Conservation (phyloP, 2,797 vertebrate genomes). For the Chelon auratus region DNA sequence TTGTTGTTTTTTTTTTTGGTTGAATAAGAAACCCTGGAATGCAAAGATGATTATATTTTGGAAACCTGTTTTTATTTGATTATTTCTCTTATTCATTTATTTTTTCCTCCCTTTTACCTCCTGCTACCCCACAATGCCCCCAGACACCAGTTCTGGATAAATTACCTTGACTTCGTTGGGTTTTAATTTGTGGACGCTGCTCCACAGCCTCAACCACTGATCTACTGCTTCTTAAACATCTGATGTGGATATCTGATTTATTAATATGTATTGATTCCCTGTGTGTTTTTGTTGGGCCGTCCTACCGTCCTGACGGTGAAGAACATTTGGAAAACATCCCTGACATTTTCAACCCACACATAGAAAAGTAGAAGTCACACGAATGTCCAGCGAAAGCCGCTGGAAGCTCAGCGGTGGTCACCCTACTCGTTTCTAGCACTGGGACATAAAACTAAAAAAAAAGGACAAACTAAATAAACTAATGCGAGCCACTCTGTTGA, state of each 20-base stretch:
- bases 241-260: slow-evolving; percentile 11
- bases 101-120: neutral
- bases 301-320: neutral
- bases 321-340: neutral
- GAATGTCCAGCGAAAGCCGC: slow-evolving; percentile 17
- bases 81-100: neutral
- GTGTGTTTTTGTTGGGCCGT: neutral
- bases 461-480: slow-evolving; percentile 4
- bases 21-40: neutral
- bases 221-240: neutral
- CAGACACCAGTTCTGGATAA: too few species aligned
- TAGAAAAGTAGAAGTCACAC: neutral
- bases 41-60: neutral
- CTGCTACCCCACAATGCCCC: too few species aligned
- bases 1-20: neutral
- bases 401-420: slow-evolving; percentile 77
- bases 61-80: neutral
- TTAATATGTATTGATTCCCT: neutral
- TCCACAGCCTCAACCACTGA: neutral
- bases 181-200: too few species aligned
- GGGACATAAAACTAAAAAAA: slow-evolving; percentile 73
- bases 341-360: neutral
- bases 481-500: slow-evolving; percentile 90
- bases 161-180: neutral
- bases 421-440: slow-evolving; percentile 89